Percentiles rank a stretch among this genome's conserved stretches.
Conservation (phyloP, 1,140 invertebrate species). For the Calycopis cecrops region DNA sequence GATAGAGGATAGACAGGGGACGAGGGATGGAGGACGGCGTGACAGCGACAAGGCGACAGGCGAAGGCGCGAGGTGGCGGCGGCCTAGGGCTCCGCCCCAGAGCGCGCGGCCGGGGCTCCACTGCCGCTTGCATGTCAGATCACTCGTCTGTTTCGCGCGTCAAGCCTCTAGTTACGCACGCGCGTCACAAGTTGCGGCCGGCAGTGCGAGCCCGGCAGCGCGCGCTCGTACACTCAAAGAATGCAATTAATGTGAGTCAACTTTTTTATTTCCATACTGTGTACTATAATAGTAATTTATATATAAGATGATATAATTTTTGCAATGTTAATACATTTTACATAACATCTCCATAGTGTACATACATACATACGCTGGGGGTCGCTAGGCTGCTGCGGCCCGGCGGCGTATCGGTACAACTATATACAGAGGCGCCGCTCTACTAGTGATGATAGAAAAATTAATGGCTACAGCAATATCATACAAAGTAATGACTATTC, state of each 20-base stretch:
- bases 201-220: conserved; percentile 27
- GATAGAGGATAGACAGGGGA: conserved; percentile 28
- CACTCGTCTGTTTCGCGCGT: not conserved
- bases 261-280: conserved; percentile 72
- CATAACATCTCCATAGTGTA: conserved; percentile 72
- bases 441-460: conserved; percentile 70
- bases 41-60: conserved; percentile 4
- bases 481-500: conserved; percentile 75
- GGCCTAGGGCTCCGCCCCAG: not conserved
- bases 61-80: not conserved
- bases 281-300: conserved; percentile 74
- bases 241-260: conserved; percentile 68
- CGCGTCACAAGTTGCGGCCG: conserved; percentile 4
- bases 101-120: not conserved
- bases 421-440: conserved; percentile 51
- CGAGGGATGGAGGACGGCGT: not conserved
- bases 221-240: conserved; percentile 54
- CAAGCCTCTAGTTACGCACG: too few relatives aligned
- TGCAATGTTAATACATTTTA: conserved; percentile 74
- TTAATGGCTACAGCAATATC: conserved; percentile 73
- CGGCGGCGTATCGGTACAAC: conserved; percentile 34
- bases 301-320: conserved; percentile 74
- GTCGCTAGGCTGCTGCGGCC: conserved; percentile 28
- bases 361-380: conserved; percentile 60
- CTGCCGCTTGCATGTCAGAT: not conserved